Conservation (phyloP, 2,888 invertebrate species). For the Galerucella calmariensis region DNA sequence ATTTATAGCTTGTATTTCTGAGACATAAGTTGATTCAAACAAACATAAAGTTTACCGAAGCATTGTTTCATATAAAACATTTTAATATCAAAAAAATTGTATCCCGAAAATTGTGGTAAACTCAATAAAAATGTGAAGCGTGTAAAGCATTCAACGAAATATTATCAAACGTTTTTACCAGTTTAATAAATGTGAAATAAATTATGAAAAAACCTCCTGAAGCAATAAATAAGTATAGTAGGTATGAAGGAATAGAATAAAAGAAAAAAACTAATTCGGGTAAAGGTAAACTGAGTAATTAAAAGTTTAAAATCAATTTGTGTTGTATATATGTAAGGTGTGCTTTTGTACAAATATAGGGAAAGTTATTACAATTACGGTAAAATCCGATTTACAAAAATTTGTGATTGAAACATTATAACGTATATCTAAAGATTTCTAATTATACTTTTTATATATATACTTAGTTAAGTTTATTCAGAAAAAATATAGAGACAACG, state of each 20-base stretch:
- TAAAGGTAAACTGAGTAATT: conserved; percentile 31
- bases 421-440: not conserved
- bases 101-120: too few species aligned
- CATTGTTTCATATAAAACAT: too few species aligned
- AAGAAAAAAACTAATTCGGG: conserved; percentile 34
- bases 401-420: not conserved
- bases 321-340: conserved; percentile 26
- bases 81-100: too few species aligned
- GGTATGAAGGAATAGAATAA: conserved; percentile 35
- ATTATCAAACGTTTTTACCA: not conserved
- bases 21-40: too few species aligned
- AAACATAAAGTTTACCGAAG: too few species aligned
- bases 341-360: conserved; percentile 23
- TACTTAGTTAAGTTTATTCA: too few species aligned
- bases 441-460: not conserved
- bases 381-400: conserved; percentile 17
- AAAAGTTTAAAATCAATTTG: conserved; percentile 26
- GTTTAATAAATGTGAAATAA: conserved; percentile 17
- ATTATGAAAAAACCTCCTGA: conserved; percentile 46
- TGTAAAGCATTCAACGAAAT: not conserved
- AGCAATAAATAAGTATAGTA: conserved; percentile 31
- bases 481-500: too few species aligned
- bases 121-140: too few species aligned
- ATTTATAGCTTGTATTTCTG: too few species aligned
- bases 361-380: conserved; percentile 18